phyloP scores from a whole-genome alignment of 92 coral and sea anemone genomes.

The Montipora capitata region DNA sequence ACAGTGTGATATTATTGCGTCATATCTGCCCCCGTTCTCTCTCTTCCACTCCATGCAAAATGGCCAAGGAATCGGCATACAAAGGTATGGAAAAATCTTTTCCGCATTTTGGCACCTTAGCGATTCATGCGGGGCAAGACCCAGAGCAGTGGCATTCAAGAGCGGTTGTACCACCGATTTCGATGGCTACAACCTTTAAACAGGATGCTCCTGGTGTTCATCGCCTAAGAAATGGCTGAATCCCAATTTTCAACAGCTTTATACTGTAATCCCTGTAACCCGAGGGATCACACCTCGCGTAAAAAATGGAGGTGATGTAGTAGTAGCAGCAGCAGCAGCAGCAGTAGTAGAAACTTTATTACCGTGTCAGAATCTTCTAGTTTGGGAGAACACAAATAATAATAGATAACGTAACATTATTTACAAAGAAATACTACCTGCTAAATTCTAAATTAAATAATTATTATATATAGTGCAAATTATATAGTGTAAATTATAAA shows the following conservation, averaged over 20 bases:
- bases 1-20: conserved; percentile 9
- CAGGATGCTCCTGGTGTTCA: conserved; percentile 93
- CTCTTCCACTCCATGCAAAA: conserved; percentile 25
- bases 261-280: not conserved
- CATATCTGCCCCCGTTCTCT: conserved; percentile 18
- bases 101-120: conserved; percentile 96
- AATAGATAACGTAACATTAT: no score
- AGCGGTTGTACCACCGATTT: conserved; percentile 98
- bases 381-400: no score
- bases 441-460: no score
- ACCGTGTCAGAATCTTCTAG: no score
- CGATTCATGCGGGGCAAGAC: conserved; percentile 97
- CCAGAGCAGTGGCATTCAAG: conserved; percentile 96
- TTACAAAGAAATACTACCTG: no score
- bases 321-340: no score
- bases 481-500: no score
- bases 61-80: not conserved
- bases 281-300: not conserved
- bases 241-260: not conserved
- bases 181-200: conserved; percentile 94
- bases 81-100: conserved; percentile 48
- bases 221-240: conserved; percentile 58
- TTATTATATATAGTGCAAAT: no score
- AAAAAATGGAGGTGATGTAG: no score
- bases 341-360: no score